These are phyloP conservation scores for Microctenopoma steveboyesi DNA, from an alignment of 2,797 vertebrate genomes.

Conservation along the genomic window DNA sequence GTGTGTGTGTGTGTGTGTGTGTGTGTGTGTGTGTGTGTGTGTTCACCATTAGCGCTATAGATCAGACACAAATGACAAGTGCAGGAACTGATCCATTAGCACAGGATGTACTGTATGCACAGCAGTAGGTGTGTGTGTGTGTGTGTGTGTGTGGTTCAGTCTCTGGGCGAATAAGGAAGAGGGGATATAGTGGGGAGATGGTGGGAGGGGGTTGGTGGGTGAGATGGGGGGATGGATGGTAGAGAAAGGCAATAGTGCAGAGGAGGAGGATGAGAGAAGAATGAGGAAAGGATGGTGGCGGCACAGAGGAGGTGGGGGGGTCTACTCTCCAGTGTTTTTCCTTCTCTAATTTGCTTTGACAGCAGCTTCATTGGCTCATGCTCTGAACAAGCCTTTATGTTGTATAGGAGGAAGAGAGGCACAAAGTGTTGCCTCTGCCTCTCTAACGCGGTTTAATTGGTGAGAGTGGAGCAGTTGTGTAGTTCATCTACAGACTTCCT, in stretches of 20 bases:
- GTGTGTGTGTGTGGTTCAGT: constrained; percentile 12
- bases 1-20: not conserved
- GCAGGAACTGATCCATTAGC: constrained; percentile 16
- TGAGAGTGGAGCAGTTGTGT: not conserved
- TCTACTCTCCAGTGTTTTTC: constrained; percentile 45
- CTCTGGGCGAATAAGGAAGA: constrained; percentile 26
- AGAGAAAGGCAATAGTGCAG: not conserved
- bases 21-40: not conserved
- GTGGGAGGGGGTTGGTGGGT: constrained; percentile 6
- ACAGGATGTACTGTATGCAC: constrained; percentile 2
- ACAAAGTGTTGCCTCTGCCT: constrained; percentile 19
- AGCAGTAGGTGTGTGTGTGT: not conserved
- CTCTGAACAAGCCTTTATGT: constrained; percentile 33
- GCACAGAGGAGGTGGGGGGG: constrained; percentile 1
- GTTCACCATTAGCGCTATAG: constrained; percentile 5
- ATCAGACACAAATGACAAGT: constrained; percentile 11
- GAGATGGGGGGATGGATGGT: not conserved
- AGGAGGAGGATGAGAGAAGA: constrained; percentile 8
- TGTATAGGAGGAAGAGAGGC: constrained; percentile 13
- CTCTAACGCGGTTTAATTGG: constrained; percentile 25
- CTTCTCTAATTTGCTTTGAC: constrained; percentile 65
- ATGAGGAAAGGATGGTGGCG: constrained; percentile 10
- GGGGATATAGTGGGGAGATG: constrained; percentile 2
- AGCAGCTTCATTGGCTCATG: constrained; percentile 50
- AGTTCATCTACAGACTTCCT: constrained; percentile 3